These are phyloP conservation scores for Gasterosteus aculeatus DNA, from an alignment of 2,113 vertebrate species.

Conservation along the genomic window DNA sequence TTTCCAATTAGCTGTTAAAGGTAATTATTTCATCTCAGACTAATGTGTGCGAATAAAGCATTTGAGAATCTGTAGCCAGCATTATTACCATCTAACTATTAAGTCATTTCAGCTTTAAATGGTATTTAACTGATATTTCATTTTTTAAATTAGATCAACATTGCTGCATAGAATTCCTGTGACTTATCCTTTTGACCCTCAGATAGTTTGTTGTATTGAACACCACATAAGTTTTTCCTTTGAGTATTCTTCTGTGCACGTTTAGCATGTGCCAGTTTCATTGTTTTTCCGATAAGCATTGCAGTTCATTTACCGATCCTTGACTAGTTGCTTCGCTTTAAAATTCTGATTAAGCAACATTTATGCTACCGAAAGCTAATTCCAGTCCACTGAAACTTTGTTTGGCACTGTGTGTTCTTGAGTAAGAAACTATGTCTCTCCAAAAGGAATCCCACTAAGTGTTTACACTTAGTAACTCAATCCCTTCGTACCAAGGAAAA, in stretches of 20 bases:
- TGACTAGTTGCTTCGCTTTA: neutral
- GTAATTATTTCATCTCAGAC: too few species aligned
- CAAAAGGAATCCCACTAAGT: conserved; percentile 4
- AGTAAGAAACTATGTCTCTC: conserved; percentile 1
- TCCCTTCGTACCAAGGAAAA: conserved; percentile 89
- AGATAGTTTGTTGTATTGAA: neutral
- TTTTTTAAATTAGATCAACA: neutral
- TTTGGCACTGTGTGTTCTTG: neutral
- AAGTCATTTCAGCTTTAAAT: too few species aligned
- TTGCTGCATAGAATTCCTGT: neutral
- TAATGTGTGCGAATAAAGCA: too few species aligned
- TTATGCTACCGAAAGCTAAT: neutral
- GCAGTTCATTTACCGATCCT: neutral
- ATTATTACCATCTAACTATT: too few species aligned
- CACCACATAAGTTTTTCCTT: neutral
- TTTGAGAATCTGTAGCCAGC: too few species aligned
- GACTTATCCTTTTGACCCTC: neutral
- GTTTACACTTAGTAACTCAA: conserved; percentile 21
- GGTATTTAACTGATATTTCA: too few species aligned
- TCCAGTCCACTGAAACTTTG: neutral
- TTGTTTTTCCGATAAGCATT: neutral
- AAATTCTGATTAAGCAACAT: neutral
- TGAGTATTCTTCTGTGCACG: too few species aligned
- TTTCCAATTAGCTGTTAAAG: neutral
- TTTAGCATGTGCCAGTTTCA: neutral